Conservation (phyloP, 2,113 vertebrate genomes). For the Misgurnus anguillicaudatus region DNA sequence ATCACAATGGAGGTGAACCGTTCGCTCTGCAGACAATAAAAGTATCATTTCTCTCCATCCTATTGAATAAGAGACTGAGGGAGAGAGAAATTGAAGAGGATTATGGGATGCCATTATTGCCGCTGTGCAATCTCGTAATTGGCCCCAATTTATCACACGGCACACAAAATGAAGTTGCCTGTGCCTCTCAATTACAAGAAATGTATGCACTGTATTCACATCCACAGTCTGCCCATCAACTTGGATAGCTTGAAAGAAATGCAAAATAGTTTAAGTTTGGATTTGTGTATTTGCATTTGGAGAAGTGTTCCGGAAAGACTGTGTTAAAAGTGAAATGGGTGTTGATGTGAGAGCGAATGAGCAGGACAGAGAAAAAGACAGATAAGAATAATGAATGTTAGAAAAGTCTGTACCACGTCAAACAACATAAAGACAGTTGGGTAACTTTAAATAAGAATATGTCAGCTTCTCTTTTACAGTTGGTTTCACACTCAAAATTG, state of each 20-base stretch:
- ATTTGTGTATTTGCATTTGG: background rate
- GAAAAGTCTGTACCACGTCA: slow-evolving; percentile 42
- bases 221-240: background rate
- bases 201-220: slow-evolving; percentile 4
- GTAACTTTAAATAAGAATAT: slow-evolving; percentile 47
- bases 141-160: slow-evolving; percentile 46
- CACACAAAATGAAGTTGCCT: slow-evolving; percentile 32
- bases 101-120: slow-evolving; percentile 44
- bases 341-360: background rate
- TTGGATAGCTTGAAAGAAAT: slow-evolving; percentile 1
- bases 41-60: slow-evolving; percentile 42
- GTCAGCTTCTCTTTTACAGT: slow-evolving; percentile 23
- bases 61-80: background rate
- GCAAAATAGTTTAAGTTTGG: slow-evolving; percentile 11
- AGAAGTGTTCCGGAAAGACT: background rate
- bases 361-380: slow-evolving; percentile 6
- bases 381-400: slow-evolving; percentile 36
- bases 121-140: slow-evolving; percentile 46
- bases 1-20: slow-evolving; percentile 32
- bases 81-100: slow-evolving; percentile 33
- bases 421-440: slow-evolving; percentile 22
- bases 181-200: background rate
- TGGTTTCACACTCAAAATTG: slow-evolving; percentile 35
- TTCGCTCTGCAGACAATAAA: slow-evolving; percentile 29
- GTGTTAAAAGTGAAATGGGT: background rate